phyloP scores from a whole-genome alignment of 2,888 invertebrate genomes.

The Cephus pygmeus region DNA sequence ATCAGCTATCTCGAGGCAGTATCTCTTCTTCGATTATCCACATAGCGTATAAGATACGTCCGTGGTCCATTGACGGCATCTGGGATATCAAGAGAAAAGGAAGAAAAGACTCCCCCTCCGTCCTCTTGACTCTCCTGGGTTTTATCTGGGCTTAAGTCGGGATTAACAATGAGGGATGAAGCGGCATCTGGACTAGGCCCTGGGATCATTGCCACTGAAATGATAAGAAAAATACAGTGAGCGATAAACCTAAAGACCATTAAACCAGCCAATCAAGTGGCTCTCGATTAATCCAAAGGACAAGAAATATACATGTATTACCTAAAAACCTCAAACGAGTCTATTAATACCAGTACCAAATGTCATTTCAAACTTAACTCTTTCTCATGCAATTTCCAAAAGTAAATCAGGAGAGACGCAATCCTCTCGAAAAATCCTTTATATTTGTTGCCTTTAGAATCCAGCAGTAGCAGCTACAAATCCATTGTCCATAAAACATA shows the following conservation, averaged over 20 bases:
- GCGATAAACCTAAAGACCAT: not conserved
- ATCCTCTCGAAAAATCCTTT: conserved; percentile 24
- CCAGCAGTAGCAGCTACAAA: conserved; percentile 18
- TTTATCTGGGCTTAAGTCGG: conserved; percentile 47
- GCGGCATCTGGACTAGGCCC: conserved; percentile 48
- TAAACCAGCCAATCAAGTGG: not conserved
- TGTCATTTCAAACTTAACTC: too few species aligned
- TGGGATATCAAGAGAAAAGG: not conserved
- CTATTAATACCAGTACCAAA: too few species aligned
- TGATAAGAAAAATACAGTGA: conserved; percentile 45
- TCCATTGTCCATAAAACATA: conserved; percentile 47
- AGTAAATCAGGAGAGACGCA: not conserved
- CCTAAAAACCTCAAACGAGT: too few species aligned
- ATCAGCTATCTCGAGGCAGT: too few species aligned
- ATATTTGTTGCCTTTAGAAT: conserved; percentile 39
- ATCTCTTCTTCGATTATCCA: too few species aligned
- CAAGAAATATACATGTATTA: too few species aligned
- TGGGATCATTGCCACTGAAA: conserved; percentile 48
- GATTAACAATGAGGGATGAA: conserved; percentile 62
- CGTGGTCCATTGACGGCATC: not conserved
- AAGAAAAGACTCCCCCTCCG: not conserved
- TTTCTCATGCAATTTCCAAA: too few species aligned
- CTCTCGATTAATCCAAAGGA: not conserved
- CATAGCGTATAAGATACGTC: too few species aligned
- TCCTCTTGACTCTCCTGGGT: conserved; percentile 10